phyloP scores from a whole-genome alignment of 2,797 vertebrate species.

The Lithobates pipiens region DNA sequence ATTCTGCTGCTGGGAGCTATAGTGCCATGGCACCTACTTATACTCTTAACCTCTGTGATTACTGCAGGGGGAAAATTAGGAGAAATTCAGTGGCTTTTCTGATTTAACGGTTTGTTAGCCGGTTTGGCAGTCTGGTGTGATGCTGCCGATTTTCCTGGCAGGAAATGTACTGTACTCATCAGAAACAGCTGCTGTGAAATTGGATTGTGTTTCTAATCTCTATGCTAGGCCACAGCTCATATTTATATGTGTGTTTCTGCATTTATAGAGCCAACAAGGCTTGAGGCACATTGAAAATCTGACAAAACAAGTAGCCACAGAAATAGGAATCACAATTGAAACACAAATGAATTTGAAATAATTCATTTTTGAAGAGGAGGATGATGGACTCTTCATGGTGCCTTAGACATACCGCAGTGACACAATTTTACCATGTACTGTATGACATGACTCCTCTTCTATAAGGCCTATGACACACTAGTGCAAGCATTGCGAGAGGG shows the following conservation, averaged over 20 bases:
- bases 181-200: conserved; percentile 42
- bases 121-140: neutral
- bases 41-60: neutral
- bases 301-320: conserved; percentile 24
- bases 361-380: neutral
- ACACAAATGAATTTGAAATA: neutral
- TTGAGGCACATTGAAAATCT: conserved; percentile 29
- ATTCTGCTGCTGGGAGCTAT: too few relatives aligned
- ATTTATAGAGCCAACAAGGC: conserved; percentile 9
- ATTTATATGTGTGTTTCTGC: conserved; percentile 31
- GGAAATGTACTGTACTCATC: conserved; percentile 4
- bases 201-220: conserved; percentile 37
- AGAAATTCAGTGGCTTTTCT: neutral
- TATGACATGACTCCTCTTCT: too few relatives aligned
- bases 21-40: neutral
- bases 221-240: conserved; percentile 12
- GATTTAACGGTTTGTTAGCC: conserved; percentile 19
- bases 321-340: neutral
- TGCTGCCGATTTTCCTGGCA: conserved; percentile 24
- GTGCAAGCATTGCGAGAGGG: too few relatives aligned
- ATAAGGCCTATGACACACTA: too few relatives aligned
- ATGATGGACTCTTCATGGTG: neutral
- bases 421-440: too few relatives aligned
- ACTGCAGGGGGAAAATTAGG: neutral
- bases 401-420: neutral